Evolutionary conservation across 37 sponge, comb jelly and placozoan genomes (phyloP).

Genomic region (Geodia barretti): DNA sequence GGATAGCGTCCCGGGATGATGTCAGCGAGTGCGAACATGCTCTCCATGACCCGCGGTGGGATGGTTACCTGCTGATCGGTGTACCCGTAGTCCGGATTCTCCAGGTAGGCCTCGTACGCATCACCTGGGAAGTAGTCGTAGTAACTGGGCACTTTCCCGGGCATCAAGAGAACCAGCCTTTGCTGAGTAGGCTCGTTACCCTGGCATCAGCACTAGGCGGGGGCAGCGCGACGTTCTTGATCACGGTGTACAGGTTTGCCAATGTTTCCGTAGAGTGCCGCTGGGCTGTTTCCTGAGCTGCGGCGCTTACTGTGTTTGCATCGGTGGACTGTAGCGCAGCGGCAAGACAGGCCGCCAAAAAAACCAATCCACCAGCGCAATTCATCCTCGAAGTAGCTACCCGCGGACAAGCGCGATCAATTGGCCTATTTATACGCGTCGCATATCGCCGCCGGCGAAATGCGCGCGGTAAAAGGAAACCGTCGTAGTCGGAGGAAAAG

Average conservation of each 20-base stretch:
- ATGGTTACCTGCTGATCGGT: constrained; percentile 11
- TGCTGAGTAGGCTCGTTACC: background rate
- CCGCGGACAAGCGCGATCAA: no score
- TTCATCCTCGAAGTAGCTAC: no score
- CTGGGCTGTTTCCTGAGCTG: no score
- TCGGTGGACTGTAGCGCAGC: no score
- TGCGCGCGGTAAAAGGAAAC: no score
- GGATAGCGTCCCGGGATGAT: constrained; percentile 12
- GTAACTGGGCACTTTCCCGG: constrained; percentile 33
- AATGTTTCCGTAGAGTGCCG: background rate
- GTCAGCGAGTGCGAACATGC: constrained; percentile 35
- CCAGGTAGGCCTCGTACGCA: constrained; percentile 16
- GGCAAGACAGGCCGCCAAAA: no score
- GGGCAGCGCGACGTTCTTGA: constrained; percentile 18
- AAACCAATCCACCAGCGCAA: no score
- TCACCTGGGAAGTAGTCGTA: constrained; percentile 37
- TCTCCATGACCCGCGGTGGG: constrained; percentile 31
- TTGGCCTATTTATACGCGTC: no score
- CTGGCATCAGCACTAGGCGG: background rate
- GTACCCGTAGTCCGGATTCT: constrained; percentile 15
- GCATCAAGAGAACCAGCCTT: constrained; percentile 28
- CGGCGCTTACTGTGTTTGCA: no score
- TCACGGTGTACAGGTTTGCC: constrained; percentile 2
- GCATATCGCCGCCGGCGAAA: no score
- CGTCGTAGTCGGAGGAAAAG: no score